Conservation (phyloP, 2,113 vertebrate genomes). For the Aegotheles bennettii region DNA sequence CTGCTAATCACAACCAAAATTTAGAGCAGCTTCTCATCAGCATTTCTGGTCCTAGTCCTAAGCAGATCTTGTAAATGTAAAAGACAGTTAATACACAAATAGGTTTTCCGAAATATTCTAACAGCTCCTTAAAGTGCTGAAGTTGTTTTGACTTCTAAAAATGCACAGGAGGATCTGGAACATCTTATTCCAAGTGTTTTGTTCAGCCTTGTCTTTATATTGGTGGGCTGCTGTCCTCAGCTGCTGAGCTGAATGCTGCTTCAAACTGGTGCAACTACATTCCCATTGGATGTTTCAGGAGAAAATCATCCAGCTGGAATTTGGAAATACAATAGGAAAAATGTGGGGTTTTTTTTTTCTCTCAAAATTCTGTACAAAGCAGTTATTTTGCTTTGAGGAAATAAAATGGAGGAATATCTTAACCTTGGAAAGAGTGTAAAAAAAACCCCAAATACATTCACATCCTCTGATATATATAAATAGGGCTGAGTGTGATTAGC, state of each 20-base stretch:
- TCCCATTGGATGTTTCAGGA: not conserved
- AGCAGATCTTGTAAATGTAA: not conserved
- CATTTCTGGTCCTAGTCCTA: not conserved
- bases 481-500: not conserved
- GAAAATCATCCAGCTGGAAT: not conserved
- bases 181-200: not conserved
- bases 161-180: not conserved
- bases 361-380: not conserved
- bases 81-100: not conserved
- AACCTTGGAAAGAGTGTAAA: not conserved
- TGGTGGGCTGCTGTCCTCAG: not conserved
- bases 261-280: not conserved
- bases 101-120: not conserved
- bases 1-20: not conserved
- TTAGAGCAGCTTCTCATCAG: not conserved
- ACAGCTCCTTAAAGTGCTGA: not conserved
- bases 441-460: not conserved
- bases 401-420: not conserved
- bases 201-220: not conserved
- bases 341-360: fast-evolving
- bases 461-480: not conserved
- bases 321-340: not conserved
- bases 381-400: not conserved
- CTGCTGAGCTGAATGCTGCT: not conserved
- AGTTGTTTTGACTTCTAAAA: not conserved